Percentiles rank a stretch among this genome's conserved stretches.
Conservation (phyloP, 2,888 invertebrate genomes). For the Melinopterus prodromus region DNA sequence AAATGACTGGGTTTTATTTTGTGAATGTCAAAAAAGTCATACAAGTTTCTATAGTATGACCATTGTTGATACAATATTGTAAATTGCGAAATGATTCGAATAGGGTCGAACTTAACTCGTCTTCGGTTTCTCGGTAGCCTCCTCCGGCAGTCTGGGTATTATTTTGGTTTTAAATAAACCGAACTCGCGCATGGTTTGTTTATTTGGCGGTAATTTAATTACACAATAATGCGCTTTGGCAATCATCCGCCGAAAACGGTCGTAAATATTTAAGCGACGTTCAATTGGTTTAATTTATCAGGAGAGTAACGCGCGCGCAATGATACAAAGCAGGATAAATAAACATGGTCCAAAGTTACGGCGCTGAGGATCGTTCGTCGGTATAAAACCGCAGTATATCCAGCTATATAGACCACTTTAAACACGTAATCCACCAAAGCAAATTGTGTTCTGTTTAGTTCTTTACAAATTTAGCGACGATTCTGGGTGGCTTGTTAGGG, state of each 20-base stretch:
- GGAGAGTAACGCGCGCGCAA: background rate
- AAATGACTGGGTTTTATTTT: too few species aligned
- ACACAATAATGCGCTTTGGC: background rate
- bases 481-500: background rate
- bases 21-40: too few species aligned
- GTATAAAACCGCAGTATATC: background rate
- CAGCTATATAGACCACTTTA: background rate
- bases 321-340: background rate
- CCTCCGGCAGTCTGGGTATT: background rate
- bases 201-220: constrained; percentile 4
- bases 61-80: too few species aligned
- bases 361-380: background rate
- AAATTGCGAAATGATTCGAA: too few species aligned
- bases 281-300: constrained; percentile 4
- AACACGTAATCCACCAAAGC: background rate
- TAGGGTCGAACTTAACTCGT: background rate
- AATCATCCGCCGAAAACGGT: constrained; percentile 4
- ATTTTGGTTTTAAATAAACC: background rate
- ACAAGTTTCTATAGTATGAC: too few species aligned
- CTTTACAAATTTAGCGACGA: background rate
- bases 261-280: constrained; percentile 4
- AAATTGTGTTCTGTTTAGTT: background rate
- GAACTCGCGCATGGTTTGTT: background rate
- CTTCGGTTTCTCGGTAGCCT: background rate
- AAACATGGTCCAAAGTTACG: background rate